These are phyloP conservation scores for Agrotis ipsilon DNA, from an alignment of 2,888 invertebrate species.

Conservation along the genomic window DNA sequence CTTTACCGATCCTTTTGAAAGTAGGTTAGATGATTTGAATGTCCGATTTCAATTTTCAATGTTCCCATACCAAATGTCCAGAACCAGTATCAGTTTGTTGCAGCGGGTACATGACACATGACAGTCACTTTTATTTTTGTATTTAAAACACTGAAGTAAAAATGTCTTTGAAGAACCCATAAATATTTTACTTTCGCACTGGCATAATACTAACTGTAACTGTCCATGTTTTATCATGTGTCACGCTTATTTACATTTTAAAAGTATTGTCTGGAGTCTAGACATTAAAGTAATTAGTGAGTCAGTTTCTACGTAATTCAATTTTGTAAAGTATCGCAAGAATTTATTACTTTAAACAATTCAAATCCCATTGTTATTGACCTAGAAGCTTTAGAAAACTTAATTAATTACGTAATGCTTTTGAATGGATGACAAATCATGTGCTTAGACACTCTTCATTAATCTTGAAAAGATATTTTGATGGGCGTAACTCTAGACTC, in stretches of 20 bases:
- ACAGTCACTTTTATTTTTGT: not conserved
- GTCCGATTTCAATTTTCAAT: constrained; percentile 4
- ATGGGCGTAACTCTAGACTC: not conserved
- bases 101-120: not conserved
- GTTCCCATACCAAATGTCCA: not conserved
- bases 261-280: constrained; percentile 24
- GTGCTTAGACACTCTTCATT: constrained; percentile 32
- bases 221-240: constrained; percentile 11
- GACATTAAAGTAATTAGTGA: constrained; percentile 26
- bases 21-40: constrained; percentile 14
- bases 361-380: constrained; percentile 55
- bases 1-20: constrained; percentile 14
- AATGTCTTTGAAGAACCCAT: not conserved
- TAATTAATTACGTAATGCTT: constrained; percentile 48
- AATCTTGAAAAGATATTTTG: constrained; percentile 30
- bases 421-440: constrained; percentile 54
- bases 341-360: constrained; percentile 41
- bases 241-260: constrained; percentile 31
- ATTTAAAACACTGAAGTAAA: constrained; percentile 2
- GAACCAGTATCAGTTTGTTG: constrained; percentile 1
- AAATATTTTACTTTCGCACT: constrained; percentile 5
- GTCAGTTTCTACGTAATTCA: constrained; percentile 46
- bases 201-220: constrained; percentile 8
- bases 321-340: constrained; percentile 52
- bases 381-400: constrained; percentile 51